A percentile compares a stretch with the other conserved stretches of the same genome.
Evolutionary conservation across 2,888 invertebrate species (phyloP).

Genomic region (Papilio protenor): DNA sequence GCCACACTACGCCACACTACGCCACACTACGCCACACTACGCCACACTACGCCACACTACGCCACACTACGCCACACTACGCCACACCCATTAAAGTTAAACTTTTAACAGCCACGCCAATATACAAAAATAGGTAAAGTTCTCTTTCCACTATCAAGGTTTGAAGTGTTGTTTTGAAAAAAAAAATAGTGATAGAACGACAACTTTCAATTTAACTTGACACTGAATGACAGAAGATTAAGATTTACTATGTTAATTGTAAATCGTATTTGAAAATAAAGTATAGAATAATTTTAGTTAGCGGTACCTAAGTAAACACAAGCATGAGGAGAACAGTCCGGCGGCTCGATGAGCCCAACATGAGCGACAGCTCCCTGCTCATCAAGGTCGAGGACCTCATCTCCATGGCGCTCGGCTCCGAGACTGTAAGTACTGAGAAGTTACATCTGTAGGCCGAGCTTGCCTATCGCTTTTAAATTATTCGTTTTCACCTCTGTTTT

Average conservation of each 20-base stretch:
- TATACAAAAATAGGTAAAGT: background rate
- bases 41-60: too few species aligned
- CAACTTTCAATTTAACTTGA: background rate
- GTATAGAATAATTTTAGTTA: background rate
- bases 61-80: too few species aligned
- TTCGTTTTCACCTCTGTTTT: background rate
- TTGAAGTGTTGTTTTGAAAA: background rate
- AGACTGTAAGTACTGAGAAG: conserved; percentile 49
- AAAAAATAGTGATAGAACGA: conserved; percentile 11
- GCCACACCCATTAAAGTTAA: too few species aligned
- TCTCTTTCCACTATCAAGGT: background rate
- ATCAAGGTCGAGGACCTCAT: conserved; percentile 72
- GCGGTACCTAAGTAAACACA: background rate
- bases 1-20: too few species aligned
- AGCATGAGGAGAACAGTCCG: background rate
- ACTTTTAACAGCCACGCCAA: too few species aligned
- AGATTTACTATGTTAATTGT: conserved; percentile 12
- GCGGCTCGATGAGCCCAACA: conserved; percentile 55
- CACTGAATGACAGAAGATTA: conserved; percentile 8
- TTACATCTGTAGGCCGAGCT: background rate
- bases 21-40: too few species aligned
- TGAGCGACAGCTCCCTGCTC: conserved; percentile 65
- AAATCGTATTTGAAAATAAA: conserved; percentile 2
- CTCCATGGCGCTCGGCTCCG: conserved; percentile 62
- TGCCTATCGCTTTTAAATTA: background rate